Base-by-base conservation (phyloP, 1,140 invertebrate genomes). In the Zaprionus nigranus region DNA sequence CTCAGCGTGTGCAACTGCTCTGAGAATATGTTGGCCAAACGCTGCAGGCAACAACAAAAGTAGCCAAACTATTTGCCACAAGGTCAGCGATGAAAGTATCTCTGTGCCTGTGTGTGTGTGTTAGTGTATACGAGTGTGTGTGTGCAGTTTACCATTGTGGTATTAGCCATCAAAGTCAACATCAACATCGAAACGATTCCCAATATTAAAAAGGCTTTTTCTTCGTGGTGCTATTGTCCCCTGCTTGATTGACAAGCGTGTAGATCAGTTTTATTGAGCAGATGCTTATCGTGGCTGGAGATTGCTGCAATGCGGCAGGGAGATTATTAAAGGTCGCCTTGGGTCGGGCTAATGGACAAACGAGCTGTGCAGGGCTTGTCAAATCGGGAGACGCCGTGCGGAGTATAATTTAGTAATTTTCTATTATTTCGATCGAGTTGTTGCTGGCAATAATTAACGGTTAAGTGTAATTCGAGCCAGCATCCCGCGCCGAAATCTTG, bases 61-160 rank as follows among this genome's bases (percentile, higher is more conserved):
- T 68, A 67, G 61, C 54, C 51, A 66, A 62, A 30, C 54, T 53
- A 68, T 60, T 78, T 58, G 77, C 77, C 4, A 76, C 88, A 91
- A 91, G 88, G 88, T 91, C 88, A 91, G 65, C 88, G 88, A 91
- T 91, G 88, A 91, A 91, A 91, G 88, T 91, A 51, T 63, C 54
- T 36, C 43, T 53, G 46, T 69, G 54, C 60, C 17, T 54, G 57
- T 54, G 22, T 40, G 51, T 51, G 62, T 67, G 22, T 36, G 20
- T 30, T 7, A 51, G 38, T 49, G 36, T 51, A 24, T 24, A 13
- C 49, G 49, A 67, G 56, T 77, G 61, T 70, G 49, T 69, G 46
- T 67, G 34, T 70, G 66, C 72, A 62, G 77, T 77, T 73, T 73
- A 67, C 67, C 69, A 71, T 70, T 64, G 69, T 65, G 57, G 58